Percentiles rank a stretch among this genome's conserved stretches.
Conservation (phyloP, 2,797 vertebrate species). For the Pogonophryne albipinna region DNA sequence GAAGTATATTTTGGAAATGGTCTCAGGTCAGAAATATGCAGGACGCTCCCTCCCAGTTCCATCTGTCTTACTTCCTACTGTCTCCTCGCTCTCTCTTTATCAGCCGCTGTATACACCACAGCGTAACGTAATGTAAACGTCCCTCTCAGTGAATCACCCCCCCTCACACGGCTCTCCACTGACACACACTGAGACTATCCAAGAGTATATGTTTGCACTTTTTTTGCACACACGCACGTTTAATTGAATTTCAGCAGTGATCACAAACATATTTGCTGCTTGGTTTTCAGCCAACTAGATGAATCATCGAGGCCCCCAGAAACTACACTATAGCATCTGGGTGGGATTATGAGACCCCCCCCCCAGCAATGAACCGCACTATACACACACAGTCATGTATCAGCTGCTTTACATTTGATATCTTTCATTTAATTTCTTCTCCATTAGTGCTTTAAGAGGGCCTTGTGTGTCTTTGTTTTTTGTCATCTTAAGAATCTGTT, state of each 20-base stretch:
- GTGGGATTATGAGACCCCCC: conserved; percentile 71
- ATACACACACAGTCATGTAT: conserved; percentile 34
- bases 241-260: conserved; percentile 50
- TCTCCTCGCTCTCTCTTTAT: conserved; percentile 51
- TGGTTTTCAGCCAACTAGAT: conserved; percentile 69
- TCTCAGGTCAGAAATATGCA: conserved; percentile 46
- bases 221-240: conserved; percentile 1
- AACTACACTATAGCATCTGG: conserved; percentile 64
- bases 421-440: conserved; percentile 50
- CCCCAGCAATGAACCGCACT: conserved; percentile 37
- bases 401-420: conserved; percentile 42
- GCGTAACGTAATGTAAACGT: conserved; percentile 76
- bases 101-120: conserved; percentile 66
- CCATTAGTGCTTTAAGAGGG: conserved; percentile 59
- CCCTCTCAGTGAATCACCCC: conserved; percentile 64
- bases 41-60: conserved; percentile 29
- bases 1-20: conserved; percentile 26
- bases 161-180: conserved; percentile 43
- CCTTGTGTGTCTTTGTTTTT: conserved; percentile 54
- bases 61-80: conserved; percentile 52
- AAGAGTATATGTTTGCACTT: conserved; percentile 14
- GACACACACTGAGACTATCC: conserved; percentile 11
- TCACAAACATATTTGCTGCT: conserved; percentile 79
- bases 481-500: conserved; percentile 65
- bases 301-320: conserved; percentile 64